phyloP scores from a whole-genome alignment of 2,888 invertebrate species.

The Acanthopleura granulata region DNA sequence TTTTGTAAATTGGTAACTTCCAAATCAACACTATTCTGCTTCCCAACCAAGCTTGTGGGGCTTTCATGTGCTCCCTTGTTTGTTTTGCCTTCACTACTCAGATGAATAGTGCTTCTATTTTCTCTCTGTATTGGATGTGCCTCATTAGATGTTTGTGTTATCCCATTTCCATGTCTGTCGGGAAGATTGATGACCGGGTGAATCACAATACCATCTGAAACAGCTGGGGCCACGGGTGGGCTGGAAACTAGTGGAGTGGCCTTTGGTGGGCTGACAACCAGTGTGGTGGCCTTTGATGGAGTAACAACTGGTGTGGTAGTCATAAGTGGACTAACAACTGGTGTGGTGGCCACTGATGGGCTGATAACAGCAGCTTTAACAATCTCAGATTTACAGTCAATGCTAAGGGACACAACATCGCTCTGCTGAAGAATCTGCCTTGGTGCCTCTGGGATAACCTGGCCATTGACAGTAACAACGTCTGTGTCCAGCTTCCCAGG shows the following conservation, averaged over 20 bases:
- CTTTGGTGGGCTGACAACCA: not conserved
- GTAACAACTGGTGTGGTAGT: too few species aligned
- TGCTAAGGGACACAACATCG: not conserved
- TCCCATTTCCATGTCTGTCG: not conserved
- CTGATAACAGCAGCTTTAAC: constrained; percentile 6
- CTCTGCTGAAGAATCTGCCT: not conserved
- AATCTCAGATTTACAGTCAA: constrained; percentile 5
- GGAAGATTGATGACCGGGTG: not conserved
- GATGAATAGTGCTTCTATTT: not conserved
- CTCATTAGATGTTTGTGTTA: not conserved
- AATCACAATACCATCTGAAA: not conserved
- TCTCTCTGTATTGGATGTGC: not conserved
- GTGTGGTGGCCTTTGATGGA: not conserved
- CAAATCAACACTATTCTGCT: too few species aligned
- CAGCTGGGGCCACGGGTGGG: too few species aligned
- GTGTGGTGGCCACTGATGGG: not conserved
- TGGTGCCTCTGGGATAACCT: not conserved
- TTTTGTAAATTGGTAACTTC: too few species aligned
- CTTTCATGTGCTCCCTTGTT: not conserved
- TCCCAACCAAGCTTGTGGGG: too few species aligned
- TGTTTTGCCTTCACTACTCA: not conserved
- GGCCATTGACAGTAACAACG: constrained; percentile 11
- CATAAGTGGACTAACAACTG: not conserved
- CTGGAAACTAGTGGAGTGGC: too few species aligned
- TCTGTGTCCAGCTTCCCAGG: not conserved